Conservation (phyloP, 2,888 invertebrate species). For the Rugalucina vietnamica region DNA sequence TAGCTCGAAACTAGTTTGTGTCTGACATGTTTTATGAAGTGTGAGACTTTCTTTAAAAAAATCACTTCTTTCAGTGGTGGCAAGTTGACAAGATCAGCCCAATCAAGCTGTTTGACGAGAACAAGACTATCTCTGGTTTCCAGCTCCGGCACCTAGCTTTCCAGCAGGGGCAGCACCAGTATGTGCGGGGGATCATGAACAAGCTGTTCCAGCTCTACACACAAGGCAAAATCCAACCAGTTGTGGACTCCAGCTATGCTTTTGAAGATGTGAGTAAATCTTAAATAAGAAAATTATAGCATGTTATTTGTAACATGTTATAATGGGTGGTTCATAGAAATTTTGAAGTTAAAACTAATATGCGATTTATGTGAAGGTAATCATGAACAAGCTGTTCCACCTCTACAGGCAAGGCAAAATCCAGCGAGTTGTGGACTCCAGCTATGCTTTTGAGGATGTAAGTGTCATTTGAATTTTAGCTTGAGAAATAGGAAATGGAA, state of each 20-base stretch:
- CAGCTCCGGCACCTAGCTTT: slow-evolving; percentile 93
- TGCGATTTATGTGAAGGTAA: slow-evolving; percentile 89
- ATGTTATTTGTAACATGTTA: no score
- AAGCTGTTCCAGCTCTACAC: slow-evolving; percentile 91
- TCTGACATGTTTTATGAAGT: no score
- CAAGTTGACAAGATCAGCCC: slow-evolving; percentile 96
- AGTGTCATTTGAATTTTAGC: slow-evolving; percentile 82
- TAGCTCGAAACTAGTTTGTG: no score
- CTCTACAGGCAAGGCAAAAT: slow-evolving; percentile 86
- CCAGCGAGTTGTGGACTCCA: slow-evolving; percentile 90
- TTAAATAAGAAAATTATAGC: not conserved
- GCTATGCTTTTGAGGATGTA: slow-evolving; percentile 94
- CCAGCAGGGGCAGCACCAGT: slow-evolving; percentile 86
- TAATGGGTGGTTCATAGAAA: not conserved
- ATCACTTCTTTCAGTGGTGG: slow-evolving; percentile 88
- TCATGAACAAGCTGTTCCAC: slow-evolving; percentile 90
- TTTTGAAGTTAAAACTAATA: not conserved
- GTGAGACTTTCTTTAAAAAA: no score
- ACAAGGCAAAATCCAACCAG: slow-evolving; percentile 91
- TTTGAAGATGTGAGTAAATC: slow-evolving; percentile 90
- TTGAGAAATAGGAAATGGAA: no score
- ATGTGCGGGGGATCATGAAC: slow-evolving; percentile 89
- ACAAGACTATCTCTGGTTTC: slow-evolving; percentile 92
- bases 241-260: slow-evolving; percentile 94
- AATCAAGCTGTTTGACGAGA: slow-evolving; percentile 94